Evolutionary conservation across 2,888 invertebrate species (phyloP), one percentile per base, ranked within the genome.

Genomic region (Agonopterix arenella): DNA sequence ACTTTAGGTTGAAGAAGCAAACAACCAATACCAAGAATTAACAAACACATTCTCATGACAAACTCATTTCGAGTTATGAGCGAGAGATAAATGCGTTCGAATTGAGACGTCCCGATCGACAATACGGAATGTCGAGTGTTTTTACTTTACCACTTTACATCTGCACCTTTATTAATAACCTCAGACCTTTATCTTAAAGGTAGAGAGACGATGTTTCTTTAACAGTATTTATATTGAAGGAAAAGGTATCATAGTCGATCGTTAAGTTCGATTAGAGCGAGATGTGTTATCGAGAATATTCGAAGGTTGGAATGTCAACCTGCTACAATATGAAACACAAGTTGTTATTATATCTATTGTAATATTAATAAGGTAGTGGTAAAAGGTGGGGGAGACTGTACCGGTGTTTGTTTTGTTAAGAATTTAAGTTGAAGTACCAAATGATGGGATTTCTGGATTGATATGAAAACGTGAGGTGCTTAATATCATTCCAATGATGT

Each of bases 71-170:
- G 48, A 56, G 60, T 66, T 70, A 73, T 74, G 74, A 77, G 67
- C 64, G 66, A 80, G 75, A 80, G 75, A 80, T 79, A 76, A 77
- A 68, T 68, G 59, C 71, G 64, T 70, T 72, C 67, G 78, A 73
- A 85, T 85, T 84, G 84, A 85, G 82, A 76, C 77, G 78, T 83
- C 68, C 63, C 61, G 68, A 71, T 73, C 75, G 70, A 75, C 77
- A 75, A 69, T 63, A 64, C 50, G 73, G 79, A 76, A 82, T 81
- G 76, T 68, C 64, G 71, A 71, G 65, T 68, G 73, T 62, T 53
- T 54, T 54, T 50, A 42, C 54, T 2, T 51, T 45, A 46, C 48
- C 51, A 53, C 48, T 5, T 36, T 44, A 37, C 4, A 9, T 36
- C 4, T 43, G 8, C 44, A n/a, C 18, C 10, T 10, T 28, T 45